Evolutionary conservation across 2,113 vertebrate genomes (phyloP), one percentile per base, ranked within the genome.

Genomic region (Varanus salvator): DNA sequence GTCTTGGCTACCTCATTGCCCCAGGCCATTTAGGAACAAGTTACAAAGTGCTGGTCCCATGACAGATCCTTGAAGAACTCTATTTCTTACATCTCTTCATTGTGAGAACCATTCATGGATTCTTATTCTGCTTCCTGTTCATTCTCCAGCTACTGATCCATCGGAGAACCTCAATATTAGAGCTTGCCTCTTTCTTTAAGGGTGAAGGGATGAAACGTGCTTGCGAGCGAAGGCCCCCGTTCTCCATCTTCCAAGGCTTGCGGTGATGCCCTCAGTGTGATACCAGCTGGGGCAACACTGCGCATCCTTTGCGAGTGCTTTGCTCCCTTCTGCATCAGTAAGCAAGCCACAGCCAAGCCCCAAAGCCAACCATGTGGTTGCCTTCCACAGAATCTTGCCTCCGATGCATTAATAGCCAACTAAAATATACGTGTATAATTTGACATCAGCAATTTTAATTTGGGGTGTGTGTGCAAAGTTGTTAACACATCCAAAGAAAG

Each of bases 391-490:
- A 34, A 64, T 52, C 54, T 80, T 1, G 11, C 23, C 60, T 84
- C 85, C 90, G 91, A 87, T 81, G 60, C 91, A 91, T 52, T 91
- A 94, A 94, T 92, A 95, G 86, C 88, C 93, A 19, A 85, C 71
- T 92, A 91, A 92, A 94, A 93, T 88, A 86, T 86, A 92, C 0
- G 1, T 92, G 94, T 64, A 71, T 92, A 29, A 2, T 77, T 27
- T 86, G 90, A 89, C 89, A 92, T 34, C 66, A 78, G 19, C 0
- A 1, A n/a, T 88, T 82, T 92, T 19, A 87, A 14, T 38, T 91
- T 88, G 44, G 38, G 91, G 1, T 50, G 74, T 52, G 88, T 91
- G 50, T 72, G 44, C 86, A 48, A 83, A 23, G 48, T 89, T 50
- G 93, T 9, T 94, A 91, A 80, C 44, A 48, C 29, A 54, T 64